Conservation (phyloP, 2,888 invertebrate genomes). For the Acronicta psi region DNA sequence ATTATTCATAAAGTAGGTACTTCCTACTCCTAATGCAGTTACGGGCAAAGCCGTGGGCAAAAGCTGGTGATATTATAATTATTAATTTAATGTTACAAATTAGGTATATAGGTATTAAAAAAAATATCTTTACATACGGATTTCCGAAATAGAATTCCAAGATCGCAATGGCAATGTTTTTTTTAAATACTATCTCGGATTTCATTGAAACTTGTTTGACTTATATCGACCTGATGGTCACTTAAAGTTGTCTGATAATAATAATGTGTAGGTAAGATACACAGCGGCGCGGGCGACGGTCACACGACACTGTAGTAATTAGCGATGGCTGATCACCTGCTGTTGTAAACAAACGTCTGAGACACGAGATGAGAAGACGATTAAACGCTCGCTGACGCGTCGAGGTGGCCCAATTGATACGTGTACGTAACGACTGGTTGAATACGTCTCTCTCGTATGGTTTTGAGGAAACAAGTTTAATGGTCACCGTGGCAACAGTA, state of each 20-base stretch:
- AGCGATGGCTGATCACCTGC: conserved; percentile 49
- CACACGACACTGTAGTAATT: conserved; percentile 47
- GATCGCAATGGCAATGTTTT: conserved; percentile 14
- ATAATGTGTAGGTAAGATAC: conserved; percentile 18
- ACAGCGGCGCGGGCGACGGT: conserved; percentile 52
- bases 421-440: conserved; percentile 6
- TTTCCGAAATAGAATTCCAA: conserved; percentile 13
- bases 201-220: conserved; percentile 25
- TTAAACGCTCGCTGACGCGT: conserved; percentile 55
- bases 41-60: no score
- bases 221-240: conserved; percentile 46
- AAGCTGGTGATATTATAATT: no score
- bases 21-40: neutral
- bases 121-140: conserved; percentile 21
- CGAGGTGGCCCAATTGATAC: conserved; percentile 65
- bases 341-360: conserved; percentile 48
- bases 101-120: no score
- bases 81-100: no score
- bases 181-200: conserved; percentile 10
- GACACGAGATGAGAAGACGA: conserved; percentile 59
- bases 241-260: conserved; percentile 30
- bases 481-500: neutral
- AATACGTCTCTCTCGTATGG: conserved; percentile 1
- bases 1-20: neutral
- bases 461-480: neutral